A percentile compares a stretch with the other conserved stretches of the same genome.
phyloP scores from a whole-genome alignment of 2,888 invertebrate genomes.

The Teleogryllus oceanicus region DNA sequence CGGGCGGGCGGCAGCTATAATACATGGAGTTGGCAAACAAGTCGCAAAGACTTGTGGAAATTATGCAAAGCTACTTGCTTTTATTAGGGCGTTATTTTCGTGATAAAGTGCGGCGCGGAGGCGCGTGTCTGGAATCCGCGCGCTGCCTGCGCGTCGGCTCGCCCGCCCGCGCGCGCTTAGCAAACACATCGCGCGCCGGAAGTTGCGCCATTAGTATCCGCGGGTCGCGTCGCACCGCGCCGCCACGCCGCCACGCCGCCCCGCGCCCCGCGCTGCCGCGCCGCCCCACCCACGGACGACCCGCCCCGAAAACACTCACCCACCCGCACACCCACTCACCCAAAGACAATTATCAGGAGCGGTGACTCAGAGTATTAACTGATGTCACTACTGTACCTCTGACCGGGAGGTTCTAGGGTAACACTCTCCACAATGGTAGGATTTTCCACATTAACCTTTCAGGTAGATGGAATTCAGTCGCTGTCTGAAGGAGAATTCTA shows the following conservation, averaged over 20 bases:
- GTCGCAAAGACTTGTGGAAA: conserved; percentile 18
- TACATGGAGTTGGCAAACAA: background rate
- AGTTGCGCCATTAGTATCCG: conserved; percentile 9
- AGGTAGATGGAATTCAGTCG: too few species aligned
- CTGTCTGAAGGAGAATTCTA: too few species aligned
- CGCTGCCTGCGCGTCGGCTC: background rate
- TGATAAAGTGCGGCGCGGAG: background rate
- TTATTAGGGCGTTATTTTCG: conserved; percentile 1
- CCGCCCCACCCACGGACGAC: background rate
- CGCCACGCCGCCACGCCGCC: too few species aligned
- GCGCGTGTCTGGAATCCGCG: background rate
- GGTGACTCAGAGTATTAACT: too few species aligned
- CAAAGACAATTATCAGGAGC: too few species aligned
- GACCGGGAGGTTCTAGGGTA: too few species aligned
- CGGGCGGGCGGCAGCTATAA: background rate
- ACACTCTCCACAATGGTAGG: too few species aligned
- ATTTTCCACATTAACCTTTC: too few species aligned
- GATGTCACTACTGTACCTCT: too few species aligned
- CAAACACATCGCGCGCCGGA: conserved; percentile 9
- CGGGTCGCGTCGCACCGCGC: background rate
- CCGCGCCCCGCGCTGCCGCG: background rate
- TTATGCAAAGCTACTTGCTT: conserved; percentile 1
- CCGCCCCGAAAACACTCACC: too few species aligned
- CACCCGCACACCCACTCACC: too few species aligned
- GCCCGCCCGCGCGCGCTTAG: background rate